These are phyloP conservation scores for Epizoanthus illoricatus DNA, from an alignment of 92 coral and sea anemone species.

Conservation along the genomic window DNA sequence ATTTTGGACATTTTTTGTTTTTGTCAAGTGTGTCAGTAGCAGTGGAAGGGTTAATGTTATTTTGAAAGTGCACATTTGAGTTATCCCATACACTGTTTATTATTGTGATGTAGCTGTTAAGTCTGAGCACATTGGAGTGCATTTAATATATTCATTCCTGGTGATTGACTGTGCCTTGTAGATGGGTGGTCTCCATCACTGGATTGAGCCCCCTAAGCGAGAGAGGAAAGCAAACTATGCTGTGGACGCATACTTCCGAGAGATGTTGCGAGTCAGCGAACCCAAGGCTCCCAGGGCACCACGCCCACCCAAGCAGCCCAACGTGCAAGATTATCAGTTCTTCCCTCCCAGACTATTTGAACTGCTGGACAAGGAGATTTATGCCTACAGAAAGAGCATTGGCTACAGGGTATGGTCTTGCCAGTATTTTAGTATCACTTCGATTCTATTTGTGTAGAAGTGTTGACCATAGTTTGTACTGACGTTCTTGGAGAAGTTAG, in stretches of 20 bases:
- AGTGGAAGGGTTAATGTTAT: background rate
- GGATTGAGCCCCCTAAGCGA: constrained; percentile 99
- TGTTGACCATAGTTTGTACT: background rate
- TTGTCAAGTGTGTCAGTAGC: background rate
- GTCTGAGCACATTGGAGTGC: background rate
- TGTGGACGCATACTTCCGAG: constrained; percentile 96
- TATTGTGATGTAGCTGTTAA: background rate
- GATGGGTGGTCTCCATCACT: constrained; percentile 86
- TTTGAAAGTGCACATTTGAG: background rate
- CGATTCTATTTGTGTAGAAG: background rate
- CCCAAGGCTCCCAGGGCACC: constrained; percentile 99
- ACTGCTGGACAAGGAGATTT: constrained; percentile 95
- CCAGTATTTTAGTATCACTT: background rate
- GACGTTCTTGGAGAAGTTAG: background rate
- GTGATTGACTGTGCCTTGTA: constrained; percentile 21
- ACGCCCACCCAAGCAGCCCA: constrained; percentile 98
- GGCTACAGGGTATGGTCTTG: constrained; percentile 85
- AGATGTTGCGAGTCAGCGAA: constrained; percentile 93
- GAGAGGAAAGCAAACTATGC: constrained; percentile 99
- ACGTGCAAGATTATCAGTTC: constrained; percentile 98
- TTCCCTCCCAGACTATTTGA: constrained; percentile 99
- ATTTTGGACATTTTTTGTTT: background rate
- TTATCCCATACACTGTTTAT: background rate
- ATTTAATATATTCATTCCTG: background rate
- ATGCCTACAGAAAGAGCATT: constrained; percentile 93